Percentiles rank a stretch among this genome's conserved stretches.
Evolutionary conservation across 2,797 vertebrate species (phyloP).

Genomic region (Channa striata): DNA sequence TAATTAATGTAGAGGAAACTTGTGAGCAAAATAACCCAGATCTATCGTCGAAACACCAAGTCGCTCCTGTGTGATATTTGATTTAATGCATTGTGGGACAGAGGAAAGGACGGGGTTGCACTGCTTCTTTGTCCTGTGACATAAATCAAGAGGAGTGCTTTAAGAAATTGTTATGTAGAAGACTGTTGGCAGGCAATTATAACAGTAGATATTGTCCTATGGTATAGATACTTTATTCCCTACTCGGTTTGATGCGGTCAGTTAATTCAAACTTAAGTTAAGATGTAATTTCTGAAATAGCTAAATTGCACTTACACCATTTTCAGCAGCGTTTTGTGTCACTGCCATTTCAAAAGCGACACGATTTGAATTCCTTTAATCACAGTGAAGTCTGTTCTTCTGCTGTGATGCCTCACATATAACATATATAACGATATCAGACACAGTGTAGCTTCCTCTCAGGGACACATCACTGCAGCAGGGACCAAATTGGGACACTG

Average conservation of each 20-base stretch:
- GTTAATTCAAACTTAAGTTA: constrained; percentile 18
- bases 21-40: constrained; percentile 79
- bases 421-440: constrained; percentile 49
- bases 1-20: constrained; percentile 85
- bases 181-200: constrained; percentile 22
- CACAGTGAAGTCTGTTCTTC: constrained; percentile 40
- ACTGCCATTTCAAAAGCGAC: constrained; percentile 20
- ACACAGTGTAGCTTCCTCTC: constrained; percentile 48
- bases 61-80: constrained; percentile 78
- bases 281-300: neutral
- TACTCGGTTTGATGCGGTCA: constrained; percentile 20
- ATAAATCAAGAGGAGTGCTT: constrained; percentile 64
- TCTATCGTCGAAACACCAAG: constrained; percentile 69
- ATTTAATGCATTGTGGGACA: constrained; percentile 75
- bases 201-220: constrained; percentile 31
- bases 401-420: constrained; percentile 18
- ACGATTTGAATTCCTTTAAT: constrained; percentile 28
- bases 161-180: constrained; percentile 38
- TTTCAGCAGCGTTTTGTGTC: constrained; percentile 35
- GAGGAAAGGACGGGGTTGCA: constrained; percentile 50
- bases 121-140: constrained; percentile 45
- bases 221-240: constrained; percentile 11
- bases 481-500: constrained; percentile 60
- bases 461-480: constrained; percentile 48
- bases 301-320: constrained; percentile 7